Evolutionary conservation across 92 coral and sea anemone genomes (phyloP).

Genomic region (Parazoanthus swiftii): DNA sequence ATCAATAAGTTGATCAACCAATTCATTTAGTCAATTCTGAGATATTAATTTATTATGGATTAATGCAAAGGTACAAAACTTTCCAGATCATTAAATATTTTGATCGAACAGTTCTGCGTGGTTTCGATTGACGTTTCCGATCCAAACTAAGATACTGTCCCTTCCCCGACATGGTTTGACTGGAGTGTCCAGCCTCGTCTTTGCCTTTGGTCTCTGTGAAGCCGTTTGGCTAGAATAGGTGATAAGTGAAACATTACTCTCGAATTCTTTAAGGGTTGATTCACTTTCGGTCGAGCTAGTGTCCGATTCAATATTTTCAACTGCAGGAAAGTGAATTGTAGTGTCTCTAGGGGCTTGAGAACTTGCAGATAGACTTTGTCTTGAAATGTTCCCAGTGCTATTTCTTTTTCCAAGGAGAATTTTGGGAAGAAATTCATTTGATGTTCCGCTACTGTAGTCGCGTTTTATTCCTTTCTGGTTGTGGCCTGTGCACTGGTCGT

Average conservation of each 20-base stretch:
- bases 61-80: neutral
- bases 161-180: neutral
- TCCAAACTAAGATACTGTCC: conserved; percentile 12
- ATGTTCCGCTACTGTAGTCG: neutral
- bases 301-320: neutral
- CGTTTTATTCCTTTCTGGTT: neutral
- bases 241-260: conserved; percentile 2
- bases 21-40: no score
- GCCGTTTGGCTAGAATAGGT: neutral
- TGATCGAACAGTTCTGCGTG: conserved; percentile 10
- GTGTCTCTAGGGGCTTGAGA: neutral
- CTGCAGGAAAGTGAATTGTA: neutral
- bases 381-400: conserved; percentile 4
- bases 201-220: neutral
- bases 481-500: neutral
- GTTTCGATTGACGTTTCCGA: conserved; percentile 10
- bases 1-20: no score
- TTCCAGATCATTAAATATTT: neutral
- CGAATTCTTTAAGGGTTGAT: neutral
- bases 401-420: neutral
- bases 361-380: neutral
- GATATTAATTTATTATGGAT: neutral
- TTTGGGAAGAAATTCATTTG: neutral
- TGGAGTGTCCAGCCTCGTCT: neutral
- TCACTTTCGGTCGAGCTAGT: neutral